Conservation (phyloP, 2,888 invertebrate species). For the Heteromyza rotundicornis region DNA sequence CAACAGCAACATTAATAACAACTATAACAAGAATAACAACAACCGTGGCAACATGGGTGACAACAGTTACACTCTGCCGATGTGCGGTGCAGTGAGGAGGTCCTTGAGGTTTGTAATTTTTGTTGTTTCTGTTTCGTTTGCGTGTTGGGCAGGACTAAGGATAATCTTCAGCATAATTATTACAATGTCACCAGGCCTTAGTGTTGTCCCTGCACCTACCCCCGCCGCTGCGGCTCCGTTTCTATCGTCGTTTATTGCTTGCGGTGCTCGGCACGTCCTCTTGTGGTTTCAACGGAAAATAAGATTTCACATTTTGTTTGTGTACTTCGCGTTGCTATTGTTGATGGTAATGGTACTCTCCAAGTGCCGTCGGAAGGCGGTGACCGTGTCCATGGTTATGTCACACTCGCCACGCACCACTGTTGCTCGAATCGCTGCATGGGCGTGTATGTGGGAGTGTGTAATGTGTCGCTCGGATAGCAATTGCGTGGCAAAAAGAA, state of each 20-base stretch:
- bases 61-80: neutral
- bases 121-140: conserved; percentile 19
- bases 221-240: neutral
- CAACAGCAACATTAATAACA: conserved; percentile 8
- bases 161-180: conserved; percentile 56
- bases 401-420: conserved; percentile 4
- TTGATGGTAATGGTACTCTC: neutral
- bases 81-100: no score
- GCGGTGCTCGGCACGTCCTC: conserved; percentile 42
- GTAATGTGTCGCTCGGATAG: neutral
- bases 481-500: no score
- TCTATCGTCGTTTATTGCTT: conserved; percentile 6
- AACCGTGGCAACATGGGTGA: neutral
- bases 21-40: neutral
- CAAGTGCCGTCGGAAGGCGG: neutral
- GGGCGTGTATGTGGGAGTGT: neutral
- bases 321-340: neutral
- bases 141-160: conserved; percentile 38
- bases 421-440: neutral
- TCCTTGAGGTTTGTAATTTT: neutral
- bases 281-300: conserved; percentile 54
- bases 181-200: conserved; percentile 49
- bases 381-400: neutral
- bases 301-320: conserved; percentile 36
- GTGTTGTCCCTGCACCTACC: conserved; percentile 6